These are phyloP conservation scores for Drosophila mayri DNA, from an alignment of 1,140 invertebrate genomes.

Conservation along the genomic window DNA sequence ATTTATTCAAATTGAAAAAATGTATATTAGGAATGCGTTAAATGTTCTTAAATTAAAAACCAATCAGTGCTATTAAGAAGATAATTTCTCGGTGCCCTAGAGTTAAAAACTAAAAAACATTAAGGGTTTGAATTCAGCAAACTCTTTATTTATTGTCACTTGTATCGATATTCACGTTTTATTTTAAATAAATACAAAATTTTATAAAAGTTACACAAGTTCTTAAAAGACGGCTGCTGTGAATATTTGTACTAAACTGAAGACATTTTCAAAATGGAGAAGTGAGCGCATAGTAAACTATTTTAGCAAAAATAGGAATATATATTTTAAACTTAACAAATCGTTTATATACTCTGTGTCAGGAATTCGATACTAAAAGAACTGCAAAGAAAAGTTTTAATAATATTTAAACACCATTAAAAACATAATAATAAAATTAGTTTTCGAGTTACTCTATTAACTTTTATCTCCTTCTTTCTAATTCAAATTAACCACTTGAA, in stretches of 20 bases:
- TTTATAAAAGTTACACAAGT: not conserved
- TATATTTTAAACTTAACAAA: no score
- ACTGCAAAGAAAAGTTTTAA: not conserved
- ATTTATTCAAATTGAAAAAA: no score
- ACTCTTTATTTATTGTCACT: slow-evolving; percentile 16
- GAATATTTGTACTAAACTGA: not conserved
- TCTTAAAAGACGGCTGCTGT: not conserved
- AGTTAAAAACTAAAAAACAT: not conserved
- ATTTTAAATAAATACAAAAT: not conserved
- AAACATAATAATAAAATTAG: not conserved
- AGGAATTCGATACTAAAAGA: not conserved
- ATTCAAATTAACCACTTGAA: not conserved
- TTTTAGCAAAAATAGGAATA: no score
- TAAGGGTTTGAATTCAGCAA: not conserved
- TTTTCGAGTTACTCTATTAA: not conserved
- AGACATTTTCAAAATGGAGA: not conserved
- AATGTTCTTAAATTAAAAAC: not conserved
- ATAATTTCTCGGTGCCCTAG: not conserved
- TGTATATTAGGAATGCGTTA: not conserved
- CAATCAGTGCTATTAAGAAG: not conserved
- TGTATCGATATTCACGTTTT: not conserved
- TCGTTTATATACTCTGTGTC: not conserved
- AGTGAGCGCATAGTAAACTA: not conserved
- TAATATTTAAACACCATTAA: no score
- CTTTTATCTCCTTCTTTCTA: not conserved